Conservation (phyloP, 2,888 invertebrate genomes). For the Ectropis crepuscularia region DNA sequence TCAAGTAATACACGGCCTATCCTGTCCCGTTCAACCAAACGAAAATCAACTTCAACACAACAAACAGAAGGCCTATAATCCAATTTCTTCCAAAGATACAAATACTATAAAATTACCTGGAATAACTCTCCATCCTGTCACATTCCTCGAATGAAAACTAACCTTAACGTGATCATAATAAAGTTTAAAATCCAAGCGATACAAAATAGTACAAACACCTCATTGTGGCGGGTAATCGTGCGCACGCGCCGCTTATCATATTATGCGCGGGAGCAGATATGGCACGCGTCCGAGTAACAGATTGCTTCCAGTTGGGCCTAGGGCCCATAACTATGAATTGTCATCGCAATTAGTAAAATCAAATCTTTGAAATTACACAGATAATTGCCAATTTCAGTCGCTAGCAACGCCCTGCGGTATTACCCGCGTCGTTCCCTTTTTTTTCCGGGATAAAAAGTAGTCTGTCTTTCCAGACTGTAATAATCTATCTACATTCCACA, state of each 20-base stretch:
- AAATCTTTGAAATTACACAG: background rate
- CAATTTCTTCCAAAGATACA: too few relatives aligned
- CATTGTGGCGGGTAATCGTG: conserved; percentile 26
- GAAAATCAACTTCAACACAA: conserved; percentile 9
- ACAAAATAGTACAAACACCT: conserved; percentile 10
- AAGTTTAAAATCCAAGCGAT: background rate
- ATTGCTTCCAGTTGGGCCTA: conserved; percentile 4
- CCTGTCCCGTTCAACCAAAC: background rate
- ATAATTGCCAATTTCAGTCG: too few relatives aligned
- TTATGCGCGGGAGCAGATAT: conserved; percentile 42
- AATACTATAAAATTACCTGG: too few relatives aligned
- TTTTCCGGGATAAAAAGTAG: too few relatives aligned
- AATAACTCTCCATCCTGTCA: too few relatives aligned
- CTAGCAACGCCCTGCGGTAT: too few relatives aligned
- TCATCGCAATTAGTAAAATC: too few relatives aligned
- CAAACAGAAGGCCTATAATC: too few relatives aligned
- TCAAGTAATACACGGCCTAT: too few relatives aligned
- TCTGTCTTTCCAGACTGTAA: too few relatives aligned
- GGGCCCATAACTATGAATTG: background rate
- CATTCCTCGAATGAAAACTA: background rate
- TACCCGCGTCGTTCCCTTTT: background rate
- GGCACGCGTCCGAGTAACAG: conserved; percentile 42
- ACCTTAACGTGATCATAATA: background rate
- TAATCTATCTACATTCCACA: too few relatives aligned
- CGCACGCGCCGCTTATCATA: conserved; percentile 41